Conservation (phyloP, 2,797 vertebrate genomes). For the Sylvia borin region DNA sequence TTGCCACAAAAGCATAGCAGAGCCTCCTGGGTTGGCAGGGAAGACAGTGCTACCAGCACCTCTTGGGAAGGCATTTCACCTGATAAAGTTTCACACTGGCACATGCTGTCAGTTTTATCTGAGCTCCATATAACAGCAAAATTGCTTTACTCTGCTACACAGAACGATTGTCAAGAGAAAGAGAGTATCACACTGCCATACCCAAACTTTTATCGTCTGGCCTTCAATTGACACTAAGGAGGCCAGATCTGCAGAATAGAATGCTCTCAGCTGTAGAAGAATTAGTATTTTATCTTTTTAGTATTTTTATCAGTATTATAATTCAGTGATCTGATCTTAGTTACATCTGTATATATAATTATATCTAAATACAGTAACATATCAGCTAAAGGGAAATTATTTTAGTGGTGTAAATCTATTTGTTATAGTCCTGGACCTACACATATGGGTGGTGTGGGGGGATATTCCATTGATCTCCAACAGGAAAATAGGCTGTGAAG, state of each 20-base stretch:
- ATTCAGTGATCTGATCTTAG: background rate
- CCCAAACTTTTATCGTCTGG: background rate
- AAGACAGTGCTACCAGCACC: background rate
- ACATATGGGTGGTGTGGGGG: background rate
- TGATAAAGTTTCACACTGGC: background rate
- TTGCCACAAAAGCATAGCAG: background rate
- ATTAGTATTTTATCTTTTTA: background rate
- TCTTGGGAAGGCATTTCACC: background rate
- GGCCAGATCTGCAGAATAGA: background rate
- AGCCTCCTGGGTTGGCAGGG: background rate
- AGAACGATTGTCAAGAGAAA: background rate
- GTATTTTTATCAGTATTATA: background rate
- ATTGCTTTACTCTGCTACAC: background rate
- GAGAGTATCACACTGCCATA: background rate
- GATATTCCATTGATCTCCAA: background rate
- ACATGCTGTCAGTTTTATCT: background rate
- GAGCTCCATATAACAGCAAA: background rate
- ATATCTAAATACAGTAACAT: background rate
- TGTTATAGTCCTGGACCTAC: background rate
- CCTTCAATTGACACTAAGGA: background rate
- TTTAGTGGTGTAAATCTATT: background rate
- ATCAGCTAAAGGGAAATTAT: background rate
- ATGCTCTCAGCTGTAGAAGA: background rate
- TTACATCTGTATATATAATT: background rate
- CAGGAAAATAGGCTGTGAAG: background rate